Evolutionary conservation across 2,113 vertebrate species (phyloP), one percentile per base, ranked within the genome.

Genomic region (Perognathus longimembris): DNA sequence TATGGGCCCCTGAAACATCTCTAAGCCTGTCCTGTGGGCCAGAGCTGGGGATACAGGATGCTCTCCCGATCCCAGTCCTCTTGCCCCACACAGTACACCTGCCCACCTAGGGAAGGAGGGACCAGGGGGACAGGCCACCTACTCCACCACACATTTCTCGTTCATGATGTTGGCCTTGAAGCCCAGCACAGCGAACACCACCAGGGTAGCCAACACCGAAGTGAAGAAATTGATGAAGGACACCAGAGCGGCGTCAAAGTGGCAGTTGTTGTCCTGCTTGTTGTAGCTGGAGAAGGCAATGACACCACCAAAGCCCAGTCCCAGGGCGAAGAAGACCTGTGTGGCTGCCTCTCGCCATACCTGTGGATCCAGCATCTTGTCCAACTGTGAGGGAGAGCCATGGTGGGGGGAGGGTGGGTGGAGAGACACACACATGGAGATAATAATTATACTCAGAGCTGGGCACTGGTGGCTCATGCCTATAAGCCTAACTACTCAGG

Each of bases 251-350:
- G 99, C 99, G 0, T 99, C 99, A 1, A 99, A 99, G 97, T 99
- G 99, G 95, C 99, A 99, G 98, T 99, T 99, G 98, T 99, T 99
- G 98, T 99, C 99, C 75, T 99, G 98, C 94, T 99, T 99, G 98
- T 99, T 99, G 98, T 99, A 99, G 98, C 99, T 99, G 96, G 99
- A 99, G 98, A 99, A 99, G 80, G 99, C 99, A 0, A 99, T 99
- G 97, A 99, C 99, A 0, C 99, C 99, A 2, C 99, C 99, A 0
- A 99, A 99, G 54, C 99, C 99, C 85, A 99, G 96, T 6, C 99
- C 99, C 70, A 99, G 95, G 26, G 99, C 99, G 0, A 99, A 99
- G 98, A 99, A 99, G 59, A 99, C 99, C 97, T 99, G 99, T 0
- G 99, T 99, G 86, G 99, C 99, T 11, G 99, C 99, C 94, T 99